These are phyloP conservation scores for Brachypodius melanocephalos DNA, from an alignment of 2,113 vertebrate genomes.

Conservation along the genomic window DNA sequence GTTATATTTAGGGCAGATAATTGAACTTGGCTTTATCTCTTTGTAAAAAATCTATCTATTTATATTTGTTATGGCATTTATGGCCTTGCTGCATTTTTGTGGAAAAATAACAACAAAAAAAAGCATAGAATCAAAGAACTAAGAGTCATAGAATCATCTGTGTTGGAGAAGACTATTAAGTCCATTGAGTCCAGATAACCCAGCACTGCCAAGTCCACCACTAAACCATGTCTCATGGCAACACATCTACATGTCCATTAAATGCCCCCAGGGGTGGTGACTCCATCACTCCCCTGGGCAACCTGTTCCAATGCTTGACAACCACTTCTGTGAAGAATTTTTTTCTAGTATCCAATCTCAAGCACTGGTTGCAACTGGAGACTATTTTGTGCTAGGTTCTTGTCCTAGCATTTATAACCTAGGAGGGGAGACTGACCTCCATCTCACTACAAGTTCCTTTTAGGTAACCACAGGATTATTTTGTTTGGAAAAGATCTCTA, in stretches of 20 bases:
- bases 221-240: background rate
- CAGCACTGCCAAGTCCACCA: background rate
- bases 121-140: background rate
- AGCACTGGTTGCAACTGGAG: background rate
- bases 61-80: background rate
- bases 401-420: rapidly evolving
- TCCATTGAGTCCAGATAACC: background rate
- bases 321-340: rapidly evolving
- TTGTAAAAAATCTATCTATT: background rate
- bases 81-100: background rate
- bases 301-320: background rate
- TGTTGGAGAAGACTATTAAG: background rate
- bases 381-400: background rate
- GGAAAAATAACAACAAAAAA: background rate
- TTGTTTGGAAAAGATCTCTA: background rate
- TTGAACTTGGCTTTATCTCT: background rate
- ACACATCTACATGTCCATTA: rapidly evolving
- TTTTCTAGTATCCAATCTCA: background rate
- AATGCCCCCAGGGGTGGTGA: background rate
- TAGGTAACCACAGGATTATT: background rate
- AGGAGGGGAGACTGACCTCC: rapidly evolving
- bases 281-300: background rate
- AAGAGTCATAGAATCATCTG: background rate
- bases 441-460: background rate
- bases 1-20: background rate